These are phyloP conservation scores for Urocynchramus pylzowi DNA, from an alignment of 2,113 vertebrate species.

Conservation along the genomic window DNA sequence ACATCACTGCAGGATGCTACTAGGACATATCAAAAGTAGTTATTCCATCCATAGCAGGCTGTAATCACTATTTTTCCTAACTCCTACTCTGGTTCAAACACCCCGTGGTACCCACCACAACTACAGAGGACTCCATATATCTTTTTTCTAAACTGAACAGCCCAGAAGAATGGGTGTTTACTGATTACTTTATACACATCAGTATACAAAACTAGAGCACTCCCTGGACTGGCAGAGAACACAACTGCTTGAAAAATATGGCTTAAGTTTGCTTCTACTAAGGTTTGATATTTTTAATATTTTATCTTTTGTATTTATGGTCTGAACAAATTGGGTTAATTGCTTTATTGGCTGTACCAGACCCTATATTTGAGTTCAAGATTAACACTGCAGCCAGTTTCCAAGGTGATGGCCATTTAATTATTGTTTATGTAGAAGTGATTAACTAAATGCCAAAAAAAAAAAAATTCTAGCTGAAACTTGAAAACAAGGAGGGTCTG, in stretches of 20 bases:
- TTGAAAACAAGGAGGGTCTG: neutral
- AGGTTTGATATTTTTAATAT: neutral
- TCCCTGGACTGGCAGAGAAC: neutral
- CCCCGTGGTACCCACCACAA: neutral
- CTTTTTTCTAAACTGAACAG: neutral
- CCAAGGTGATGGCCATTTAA: conserved; percentile 52
- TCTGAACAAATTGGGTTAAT: conserved; percentile 9
- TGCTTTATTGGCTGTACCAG: neutral
- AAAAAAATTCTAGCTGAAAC: conserved; percentile 6
- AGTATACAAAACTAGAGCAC: neutral
- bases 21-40: neutral
- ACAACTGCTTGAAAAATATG: neutral
- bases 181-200: neutral
- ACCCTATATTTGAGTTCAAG: conserved; percentile 36
- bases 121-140: neutral
- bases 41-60: neutral
- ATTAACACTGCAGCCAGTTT: conserved; percentile 7
- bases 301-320: neutral
- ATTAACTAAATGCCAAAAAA: conserved; percentile 17
- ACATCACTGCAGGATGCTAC: neutral
- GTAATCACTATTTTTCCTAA: conserved; percentile 29
- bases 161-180: neutral
- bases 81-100: neutral
- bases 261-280: neutral
- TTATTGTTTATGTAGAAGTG: conserved; percentile 38